Conservation (phyloP, 2,888 invertebrate genomes). For the Geophilus truncorum region DNA sequence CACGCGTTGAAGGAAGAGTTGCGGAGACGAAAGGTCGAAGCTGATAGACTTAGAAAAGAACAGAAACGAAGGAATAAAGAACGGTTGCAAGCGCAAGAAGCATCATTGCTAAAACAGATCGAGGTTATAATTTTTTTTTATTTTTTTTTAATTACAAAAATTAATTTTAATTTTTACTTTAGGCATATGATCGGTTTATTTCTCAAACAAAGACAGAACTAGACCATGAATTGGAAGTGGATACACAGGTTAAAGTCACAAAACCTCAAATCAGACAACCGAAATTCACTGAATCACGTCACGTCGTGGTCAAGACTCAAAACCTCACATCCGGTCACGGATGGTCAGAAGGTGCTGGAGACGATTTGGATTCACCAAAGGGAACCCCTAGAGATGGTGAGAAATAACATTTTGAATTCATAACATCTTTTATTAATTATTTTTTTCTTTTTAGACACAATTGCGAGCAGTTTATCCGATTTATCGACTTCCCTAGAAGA, state of each 20-base stretch:
- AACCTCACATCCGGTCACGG: not conserved
- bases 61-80: constrained; percentile 51
- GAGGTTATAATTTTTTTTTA: constrained; percentile 44
- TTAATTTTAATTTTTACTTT: no score
- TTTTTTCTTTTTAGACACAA: constrained; percentile 25
- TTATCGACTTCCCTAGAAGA: not conserved
- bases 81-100: constrained; percentile 52
- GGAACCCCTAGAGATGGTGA: not conserved
- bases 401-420: not conserved
- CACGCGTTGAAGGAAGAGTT: constrained; percentile 53
- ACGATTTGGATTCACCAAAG: not conserved
- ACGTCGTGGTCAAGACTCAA: constrained; percentile 32
- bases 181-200: constrained; percentile 49
- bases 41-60: constrained; percentile 52
- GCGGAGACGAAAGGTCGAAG: constrained; percentile 50
- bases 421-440: not conserved
- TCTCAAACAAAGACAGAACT: constrained; percentile 46
- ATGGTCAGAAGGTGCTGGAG: not conserved
- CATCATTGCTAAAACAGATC: constrained; percentile 53
- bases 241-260: constrained; percentile 40
- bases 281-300: constrained; percentile 40
- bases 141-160: not conserved
- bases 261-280: constrained; percentile 52
- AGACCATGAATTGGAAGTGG: constrained; percentile 47
- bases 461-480: not conserved